phyloP scores from a whole-genome alignment of 2,797 vertebrate species.

The Notoglanidium macrostoma region DNA sequence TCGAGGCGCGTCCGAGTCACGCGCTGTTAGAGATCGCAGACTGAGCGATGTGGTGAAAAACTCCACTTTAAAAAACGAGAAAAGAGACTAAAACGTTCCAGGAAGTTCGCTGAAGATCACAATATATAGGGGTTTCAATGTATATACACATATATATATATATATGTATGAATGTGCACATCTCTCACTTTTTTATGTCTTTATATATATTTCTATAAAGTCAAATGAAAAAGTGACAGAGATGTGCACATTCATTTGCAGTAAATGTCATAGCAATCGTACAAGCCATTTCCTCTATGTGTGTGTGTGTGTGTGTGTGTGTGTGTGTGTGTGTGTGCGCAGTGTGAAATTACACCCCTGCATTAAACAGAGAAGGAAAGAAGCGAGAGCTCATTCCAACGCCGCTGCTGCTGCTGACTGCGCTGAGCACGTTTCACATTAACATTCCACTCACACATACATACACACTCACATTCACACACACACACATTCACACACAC shows the following conservation, averaged over 20 bases:
- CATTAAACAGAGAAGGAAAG: slow-evolving; percentile 57
- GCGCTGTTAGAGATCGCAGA: slow-evolving; percentile 12
- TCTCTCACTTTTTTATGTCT: no score
- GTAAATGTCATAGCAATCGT: slow-evolving; percentile 80
- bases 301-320: slow-evolving; percentile 46
- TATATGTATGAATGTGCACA: not conserved
- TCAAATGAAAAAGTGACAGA: slow-evolving; percentile 62
- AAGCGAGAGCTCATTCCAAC: slow-evolving; percentile 55
- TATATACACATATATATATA: not conserved
- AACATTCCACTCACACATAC: slow-evolving; percentile 26
- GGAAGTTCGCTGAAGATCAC: not conserved
- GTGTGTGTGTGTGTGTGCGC: slow-evolving; percentile 60
- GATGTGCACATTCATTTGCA: slow-evolving; percentile 78
- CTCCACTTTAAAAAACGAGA: not conserved
- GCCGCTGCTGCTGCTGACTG: slow-evolving; percentile 56
- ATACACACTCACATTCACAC: not conserved
- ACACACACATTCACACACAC: not conserved
- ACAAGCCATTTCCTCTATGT: slow-evolving; percentile 74
- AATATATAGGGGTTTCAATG: not conserved
- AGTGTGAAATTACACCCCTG: slow-evolving; percentile 60
- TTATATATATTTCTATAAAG: not conserved
- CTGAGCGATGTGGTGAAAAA: slow-evolving; percentile 22
- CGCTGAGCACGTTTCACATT: slow-evolving; percentile 41
- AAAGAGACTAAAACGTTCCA: not conserved
- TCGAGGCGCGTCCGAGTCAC: slow-evolving; percentile 56